Percentiles rank a stretch among this genome's conserved stretches.
These are phyloP conservation scores for Drosophila tropicalis DNA, from an alignment of 1,140 invertebrate species.

Conservation along the genomic window DNA sequence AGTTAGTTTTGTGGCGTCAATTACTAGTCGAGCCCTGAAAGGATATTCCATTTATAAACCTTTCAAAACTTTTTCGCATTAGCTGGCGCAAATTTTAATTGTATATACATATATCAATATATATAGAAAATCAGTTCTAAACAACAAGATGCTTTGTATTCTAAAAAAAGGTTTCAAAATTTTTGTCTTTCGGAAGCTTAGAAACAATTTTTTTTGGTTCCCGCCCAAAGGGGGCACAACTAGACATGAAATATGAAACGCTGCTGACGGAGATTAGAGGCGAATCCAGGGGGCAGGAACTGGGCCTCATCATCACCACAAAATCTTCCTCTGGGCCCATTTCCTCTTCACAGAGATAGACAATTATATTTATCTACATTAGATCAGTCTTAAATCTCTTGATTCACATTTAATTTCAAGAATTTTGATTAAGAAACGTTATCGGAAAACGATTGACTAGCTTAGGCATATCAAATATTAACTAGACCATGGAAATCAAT, in stretches of 20 bases:
- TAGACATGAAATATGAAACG: neutral
- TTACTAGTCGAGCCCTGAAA: slow-evolving; percentile 5
- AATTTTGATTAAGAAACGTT: neutral
- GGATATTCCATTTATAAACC: neutral
- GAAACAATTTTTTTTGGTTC: neutral
- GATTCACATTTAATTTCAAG: neutral
- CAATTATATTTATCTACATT: neutral
- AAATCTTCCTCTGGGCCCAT: no score
- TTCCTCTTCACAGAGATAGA: neutral
- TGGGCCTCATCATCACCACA: no score
- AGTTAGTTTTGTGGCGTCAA: slow-evolving; percentile 4
- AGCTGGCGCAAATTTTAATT: neutral
- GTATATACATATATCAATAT: no score
- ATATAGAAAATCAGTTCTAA: no score
- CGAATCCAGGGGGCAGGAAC: no score
- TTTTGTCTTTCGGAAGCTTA: neutral
- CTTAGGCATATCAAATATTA: neutral
- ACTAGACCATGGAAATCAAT: neutral
- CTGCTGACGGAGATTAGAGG: neutral
- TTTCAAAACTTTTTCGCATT: no score
- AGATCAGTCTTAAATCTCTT: neutral
- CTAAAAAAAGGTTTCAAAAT: slow-evolving; percentile 3
- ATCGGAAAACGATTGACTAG: neutral
- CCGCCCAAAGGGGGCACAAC: no score
- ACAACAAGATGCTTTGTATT: neutral